Evolutionary conservation across 2,888 invertebrate genomes (phyloP), one percentile per base, ranked within the genome.

Genomic region (Drosophila borealis): DNA sequence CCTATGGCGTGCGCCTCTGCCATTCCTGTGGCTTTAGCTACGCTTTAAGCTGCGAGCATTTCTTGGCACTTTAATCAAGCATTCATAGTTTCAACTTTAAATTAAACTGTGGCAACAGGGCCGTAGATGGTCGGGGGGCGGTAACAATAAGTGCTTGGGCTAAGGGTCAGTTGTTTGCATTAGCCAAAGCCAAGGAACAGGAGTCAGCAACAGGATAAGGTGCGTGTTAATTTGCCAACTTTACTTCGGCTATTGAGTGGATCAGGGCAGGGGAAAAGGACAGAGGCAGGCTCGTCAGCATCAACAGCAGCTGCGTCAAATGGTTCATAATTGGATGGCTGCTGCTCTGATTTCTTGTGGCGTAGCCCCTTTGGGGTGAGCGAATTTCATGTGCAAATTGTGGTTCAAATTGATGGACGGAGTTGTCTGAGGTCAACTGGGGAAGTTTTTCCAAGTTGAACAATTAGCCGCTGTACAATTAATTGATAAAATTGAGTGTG

Each of bases 41-140:
- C 13, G 45, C 46, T 56, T 64, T 44, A 60, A 63, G 33, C 14
- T 53, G 17, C n/a, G 44, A 45, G 29, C 42, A 46, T 29, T 71
- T 51, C 39, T 48, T 25, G 54, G 74, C 75, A 67, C 84, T 87
- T 70, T 81, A 87, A 89, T 83, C 85, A 83, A 87, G 59, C 67
- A 83, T 83, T 89, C 83, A 83, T 83, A 87, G 83, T 83, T 83
- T 75, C 57, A 81, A 87, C 79, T 84, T 89, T 76, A 87, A 81
- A 74, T 83, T 74, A 74, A 84, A 70, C 61, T 74, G 84, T 33
- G 44, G 50, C 49, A n/a, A 45, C 54, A 29, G 33, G 25, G 29
- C 21, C 10, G 10, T 29, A 5, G n/a, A 41, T 11, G 25, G n/a
- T 19, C 25, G 11, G 39, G 13, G n/a, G 14, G 56, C 21, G 14